These are phyloP conservation scores for Rynchops niger DNA, from an alignment of 2,113 vertebrate species.

Conservation along the genomic window DNA sequence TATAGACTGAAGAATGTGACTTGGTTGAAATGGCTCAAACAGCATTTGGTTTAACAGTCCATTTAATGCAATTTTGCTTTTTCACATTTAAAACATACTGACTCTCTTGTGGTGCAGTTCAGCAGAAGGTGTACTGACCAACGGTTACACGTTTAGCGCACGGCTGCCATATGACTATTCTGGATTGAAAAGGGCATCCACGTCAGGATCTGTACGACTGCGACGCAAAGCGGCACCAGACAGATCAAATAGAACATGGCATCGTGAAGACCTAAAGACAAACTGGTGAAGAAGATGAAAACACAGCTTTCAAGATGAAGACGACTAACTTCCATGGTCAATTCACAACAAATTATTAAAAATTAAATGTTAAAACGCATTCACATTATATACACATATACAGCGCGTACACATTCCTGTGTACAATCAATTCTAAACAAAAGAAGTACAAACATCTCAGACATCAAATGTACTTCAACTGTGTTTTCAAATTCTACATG, in stretches of 20 bases:
- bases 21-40: background rate
- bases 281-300: conserved; percentile 64
- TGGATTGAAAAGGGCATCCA: conserved; percentile 88
- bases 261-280: conserved; percentile 75
- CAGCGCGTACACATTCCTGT: background rate
- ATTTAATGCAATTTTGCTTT: background rate
- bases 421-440: background rate
- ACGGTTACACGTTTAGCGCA: background rate
- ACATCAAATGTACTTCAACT: background rate
- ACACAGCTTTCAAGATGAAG: background rate
- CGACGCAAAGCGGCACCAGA: conserved; percentile 80
- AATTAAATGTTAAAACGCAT: background rate
- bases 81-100: background rate
- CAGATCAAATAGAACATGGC: conserved; percentile 88
- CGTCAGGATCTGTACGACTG: conserved; percentile 78
- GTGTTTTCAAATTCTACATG: background rate
- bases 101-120: background rate
- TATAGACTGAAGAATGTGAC: background rate
- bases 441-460: background rate
- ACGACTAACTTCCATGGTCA: background rate
- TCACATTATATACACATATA: background rate
- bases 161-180: conserved; percentile 75
- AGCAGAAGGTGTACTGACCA: conserved; percentile 42
- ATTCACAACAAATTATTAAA: background rate
- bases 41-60: background rate